phyloP scores from a whole-genome alignment of 2,797 vertebrate genomes.

The Ciconia nigra region DNA sequence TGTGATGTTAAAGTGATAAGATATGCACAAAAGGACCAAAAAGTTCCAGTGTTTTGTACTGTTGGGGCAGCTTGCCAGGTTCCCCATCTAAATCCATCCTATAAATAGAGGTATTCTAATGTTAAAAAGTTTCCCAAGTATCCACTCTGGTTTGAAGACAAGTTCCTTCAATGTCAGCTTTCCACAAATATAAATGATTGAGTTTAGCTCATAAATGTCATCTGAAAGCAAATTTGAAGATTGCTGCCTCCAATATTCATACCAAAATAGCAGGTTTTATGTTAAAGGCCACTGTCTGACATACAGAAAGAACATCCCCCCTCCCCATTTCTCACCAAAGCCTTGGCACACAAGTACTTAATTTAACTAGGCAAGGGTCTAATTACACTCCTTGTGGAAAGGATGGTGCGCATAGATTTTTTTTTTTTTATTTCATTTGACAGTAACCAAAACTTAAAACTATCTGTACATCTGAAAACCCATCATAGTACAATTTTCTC shows the following conservation, averaged over 20 bases:
- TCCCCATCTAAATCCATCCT: not conserved
- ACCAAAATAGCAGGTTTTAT: not conserved
- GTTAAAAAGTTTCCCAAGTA: not conserved
- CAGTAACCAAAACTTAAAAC: not conserved
- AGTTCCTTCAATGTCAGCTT: not conserved
- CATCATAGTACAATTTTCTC: not conserved
- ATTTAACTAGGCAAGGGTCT: not conserved
- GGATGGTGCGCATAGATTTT: not conserved
- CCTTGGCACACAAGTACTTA: not conserved
- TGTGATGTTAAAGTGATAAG: not conserved
- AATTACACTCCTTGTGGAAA: not conserved
- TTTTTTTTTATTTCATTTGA: not conserved
- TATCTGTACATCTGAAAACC: not conserved
- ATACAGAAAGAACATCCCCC: not conserved
- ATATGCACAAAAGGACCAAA: not conserved
- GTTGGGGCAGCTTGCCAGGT: not conserved
- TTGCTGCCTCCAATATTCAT: not conserved
- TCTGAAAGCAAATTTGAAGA: slow-evolving; percentile 14
- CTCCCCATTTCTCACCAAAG: not conserved
- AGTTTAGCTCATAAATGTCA: slow-evolving; percentile 18
- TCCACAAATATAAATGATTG: slow-evolving; percentile 5
- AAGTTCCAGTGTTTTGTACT: not conserved
- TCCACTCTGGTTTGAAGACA: not conserved
- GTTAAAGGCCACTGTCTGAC: not conserved
- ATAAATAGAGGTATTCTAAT: not conserved